A percentile compares a stretch with the other conserved stretches of the same genome.
Evolutionary conservation across 2,888 invertebrate species (phyloP).

Genomic region (Tipula unca): DNA sequence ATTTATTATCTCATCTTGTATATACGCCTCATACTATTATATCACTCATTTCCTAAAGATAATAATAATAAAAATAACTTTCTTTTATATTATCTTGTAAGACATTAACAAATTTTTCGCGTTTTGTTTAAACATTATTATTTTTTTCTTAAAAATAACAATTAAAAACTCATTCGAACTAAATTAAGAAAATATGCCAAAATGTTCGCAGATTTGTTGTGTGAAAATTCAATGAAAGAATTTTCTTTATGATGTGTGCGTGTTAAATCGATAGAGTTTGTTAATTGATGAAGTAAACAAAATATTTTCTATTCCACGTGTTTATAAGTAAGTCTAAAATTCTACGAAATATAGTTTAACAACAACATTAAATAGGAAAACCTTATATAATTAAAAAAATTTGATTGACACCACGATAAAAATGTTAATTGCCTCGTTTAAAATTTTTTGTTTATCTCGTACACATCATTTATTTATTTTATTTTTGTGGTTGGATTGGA

Average conservation of each 20-base stretch:
- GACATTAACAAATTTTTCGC: background rate
- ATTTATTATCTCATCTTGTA: background rate
- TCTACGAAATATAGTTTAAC: background rate
- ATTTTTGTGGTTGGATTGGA: too few species aligned
- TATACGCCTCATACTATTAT: background rate
- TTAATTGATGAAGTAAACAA: background rate
- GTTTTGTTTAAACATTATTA: background rate
- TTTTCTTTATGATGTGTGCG: background rate
- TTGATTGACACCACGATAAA: background rate
- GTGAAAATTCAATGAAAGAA: background rate
- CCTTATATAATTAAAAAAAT: background rate
- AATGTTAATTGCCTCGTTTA: background rate
- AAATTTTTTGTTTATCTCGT: background rate
- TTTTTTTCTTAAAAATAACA: background rate
- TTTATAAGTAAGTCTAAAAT: background rate
- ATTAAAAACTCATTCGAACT: constrained; percentile 8
- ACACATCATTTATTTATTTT: background rate
- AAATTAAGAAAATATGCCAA: background rate
- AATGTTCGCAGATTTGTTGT: background rate
- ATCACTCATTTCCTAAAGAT: background rate
- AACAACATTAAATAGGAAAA: background rate
- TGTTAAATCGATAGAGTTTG: background rate
- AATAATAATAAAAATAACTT: background rate
- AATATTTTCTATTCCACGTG: too few species aligned
- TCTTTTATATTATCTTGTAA: background rate